Conservation (phyloP, 2,888 invertebrate species). For the Drosophila stalkeri region DNA sequence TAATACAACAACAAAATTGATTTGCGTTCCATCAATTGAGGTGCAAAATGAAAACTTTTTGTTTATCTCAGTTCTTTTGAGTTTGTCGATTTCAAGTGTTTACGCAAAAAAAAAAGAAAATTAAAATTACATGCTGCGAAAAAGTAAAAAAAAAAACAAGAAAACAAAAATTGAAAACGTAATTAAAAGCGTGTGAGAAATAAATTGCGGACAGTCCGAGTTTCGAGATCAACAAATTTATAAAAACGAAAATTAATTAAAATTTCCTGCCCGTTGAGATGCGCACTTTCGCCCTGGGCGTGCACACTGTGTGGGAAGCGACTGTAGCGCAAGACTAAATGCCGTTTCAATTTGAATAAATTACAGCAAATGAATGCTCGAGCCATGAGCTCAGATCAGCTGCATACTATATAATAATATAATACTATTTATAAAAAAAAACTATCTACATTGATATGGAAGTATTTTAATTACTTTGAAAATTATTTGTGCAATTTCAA, state of each 20-base stretch:
- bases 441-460: constrained; percentile 9
- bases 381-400: constrained; percentile 54
- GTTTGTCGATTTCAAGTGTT: constrained; percentile 52
- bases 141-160: not conserved
- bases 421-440: not conserved
- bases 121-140: constrained; percentile 55
- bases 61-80: constrained; percentile 22
- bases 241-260: constrained; percentile 52
- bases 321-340: constrained; percentile 50
- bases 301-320: constrained; percentile 40
- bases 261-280: constrained; percentile 41
- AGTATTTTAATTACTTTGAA: constrained; percentile 56
- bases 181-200: constrained; percentile 63
- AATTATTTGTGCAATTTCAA: constrained; percentile 29
- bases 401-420: too few species aligned
- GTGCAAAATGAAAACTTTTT: constrained; percentile 30
- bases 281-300: constrained; percentile 46
- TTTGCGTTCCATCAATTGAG: constrained; percentile 32
- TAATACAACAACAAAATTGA: constrained; percentile 23
- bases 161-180: constrained; percentile 16
- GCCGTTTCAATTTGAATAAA: constrained; percentile 66
- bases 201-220: constrained; percentile 46
- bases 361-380: constrained; percentile 43
- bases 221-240: constrained; percentile 42
- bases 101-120: constrained; percentile 44